Base-by-base conservation (phyloP, 2,113 vertebrate species). In the Sinocyclocheilus grahami region DNA sequence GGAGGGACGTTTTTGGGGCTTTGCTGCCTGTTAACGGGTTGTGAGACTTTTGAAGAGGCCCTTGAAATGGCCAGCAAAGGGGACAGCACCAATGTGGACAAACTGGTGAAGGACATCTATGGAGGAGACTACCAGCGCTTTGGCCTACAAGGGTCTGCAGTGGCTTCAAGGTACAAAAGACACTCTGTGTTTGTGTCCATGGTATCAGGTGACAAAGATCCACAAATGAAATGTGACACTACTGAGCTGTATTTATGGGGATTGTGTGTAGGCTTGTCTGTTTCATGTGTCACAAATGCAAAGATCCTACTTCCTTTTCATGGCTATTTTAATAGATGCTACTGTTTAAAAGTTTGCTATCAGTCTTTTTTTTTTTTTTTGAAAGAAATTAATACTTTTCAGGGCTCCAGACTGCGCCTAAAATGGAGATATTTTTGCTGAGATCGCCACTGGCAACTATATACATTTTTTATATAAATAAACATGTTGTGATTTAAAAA, bases 51-150 rank as follows among this genome's bases (percentile, higher is more conserved):
- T 83, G 98, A 99, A 93, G 98, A 99, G 93, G 98, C 98, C 0
- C 91, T 99, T 91, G 98, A 98, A 93, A 99, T 99, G 97, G 98
- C 98, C 0, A 97, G 97, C 0, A 97, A 97, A 93, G 98, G 98
- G 86, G 98, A 99, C 95, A 97, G 97, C 87, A 99, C 96, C 91
- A 98, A 98, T 16, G 98, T 99, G 90, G 98, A 99, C 94, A 99
- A 99, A 82, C 96, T 99, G 93, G 98, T 99, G 89, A 99, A 97
- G 87, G 98, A 99, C 83, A 99, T 99, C 94, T 99, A 99, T 13
- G 98, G 98, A 60, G 98, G 98, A 86, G 97, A 99, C 93, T 99
- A 99, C 69, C 97, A 99, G 89, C 96, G 98, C 51, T 99, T 99
- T 86, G 95, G 97, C 84, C 96, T 99, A 65, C 97, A 97, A 89